Evolutionary conservation across 2,113 vertebrate species (phyloP).

Genomic region (Alectura lathami): DNA sequence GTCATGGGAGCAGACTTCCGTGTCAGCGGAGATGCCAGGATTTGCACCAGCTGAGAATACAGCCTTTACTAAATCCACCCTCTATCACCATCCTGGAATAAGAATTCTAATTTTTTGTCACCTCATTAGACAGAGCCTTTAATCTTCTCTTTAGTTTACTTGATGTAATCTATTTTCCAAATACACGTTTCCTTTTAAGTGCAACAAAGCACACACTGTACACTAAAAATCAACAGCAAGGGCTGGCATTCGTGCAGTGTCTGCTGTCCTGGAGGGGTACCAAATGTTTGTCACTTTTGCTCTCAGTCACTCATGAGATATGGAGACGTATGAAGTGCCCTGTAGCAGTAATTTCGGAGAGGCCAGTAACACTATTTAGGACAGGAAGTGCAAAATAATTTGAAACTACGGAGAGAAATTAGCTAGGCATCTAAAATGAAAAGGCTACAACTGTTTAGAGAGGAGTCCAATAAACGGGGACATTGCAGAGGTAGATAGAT

Average conservation of each 20-base stretch:
- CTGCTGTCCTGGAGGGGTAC: not conserved
- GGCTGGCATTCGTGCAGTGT: not conserved
- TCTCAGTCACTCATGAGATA: not conserved
- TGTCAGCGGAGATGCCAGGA: not conserved
- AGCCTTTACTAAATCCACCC: not conserved
- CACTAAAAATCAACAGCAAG: not conserved
- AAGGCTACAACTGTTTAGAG: not conserved
- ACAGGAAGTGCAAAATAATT: not conserved
- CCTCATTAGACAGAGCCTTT: not conserved
- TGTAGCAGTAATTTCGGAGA: not conserved
- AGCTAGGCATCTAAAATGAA: not conserved
- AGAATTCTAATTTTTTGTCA: not conserved
- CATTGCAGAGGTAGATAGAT: not conserved
- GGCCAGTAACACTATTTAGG: not conserved
- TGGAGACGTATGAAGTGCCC: rapidly evolving
- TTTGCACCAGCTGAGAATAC: not conserved
- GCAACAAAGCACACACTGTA: not conserved
- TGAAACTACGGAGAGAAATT: not conserved
- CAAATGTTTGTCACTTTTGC: not conserved
- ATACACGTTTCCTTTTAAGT: not conserved
- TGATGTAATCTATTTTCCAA: not conserved
- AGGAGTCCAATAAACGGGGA: not conserved
- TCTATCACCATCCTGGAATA: not conserved
- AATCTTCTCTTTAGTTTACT: not conserved
- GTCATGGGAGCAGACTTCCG: not conserved